Evolutionary conservation across 2,113 vertebrate species (phyloP).

Genomic region (Leuciscus idus): DNA sequence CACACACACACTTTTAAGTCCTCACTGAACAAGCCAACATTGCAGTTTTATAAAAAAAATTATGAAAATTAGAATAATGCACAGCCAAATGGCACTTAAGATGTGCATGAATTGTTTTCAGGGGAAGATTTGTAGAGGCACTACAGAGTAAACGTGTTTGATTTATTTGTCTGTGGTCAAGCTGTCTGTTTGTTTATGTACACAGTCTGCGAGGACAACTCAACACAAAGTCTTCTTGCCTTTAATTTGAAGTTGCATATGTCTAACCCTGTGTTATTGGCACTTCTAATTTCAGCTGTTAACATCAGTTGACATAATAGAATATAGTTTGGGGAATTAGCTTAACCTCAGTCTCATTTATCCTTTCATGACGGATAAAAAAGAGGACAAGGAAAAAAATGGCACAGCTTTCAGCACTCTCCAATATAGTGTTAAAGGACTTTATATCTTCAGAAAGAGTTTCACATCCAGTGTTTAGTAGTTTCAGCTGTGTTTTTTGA

Average conservation of each 20-base stretch:
- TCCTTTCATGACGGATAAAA: background rate
- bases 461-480: background rate
- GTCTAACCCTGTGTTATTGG: background rate
- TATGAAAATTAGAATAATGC: background rate
- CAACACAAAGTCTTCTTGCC: background rate
- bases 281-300: background rate
- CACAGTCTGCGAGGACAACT: background rate
- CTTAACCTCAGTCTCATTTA: background rate
- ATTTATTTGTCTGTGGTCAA: background rate
- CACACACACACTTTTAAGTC: no score
- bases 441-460: background rate
- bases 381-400: background rate
- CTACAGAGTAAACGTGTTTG: background rate
- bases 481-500: background rate
- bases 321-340: slow-evolving; percentile 1
- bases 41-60: no score
- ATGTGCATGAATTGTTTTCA: background rate
- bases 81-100: no score
- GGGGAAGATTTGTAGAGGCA: background rate
- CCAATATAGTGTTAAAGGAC: background rate
- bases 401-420: background rate
- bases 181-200: background rate
- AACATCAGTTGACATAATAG: slow-evolving; percentile 4
- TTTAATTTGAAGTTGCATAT: background rate
- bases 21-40: no score